These are phyloP conservation scores for Gopherus evgoodei DNA, from an alignment of 2,113 vertebrate species.

Conservation along the genomic window DNA sequence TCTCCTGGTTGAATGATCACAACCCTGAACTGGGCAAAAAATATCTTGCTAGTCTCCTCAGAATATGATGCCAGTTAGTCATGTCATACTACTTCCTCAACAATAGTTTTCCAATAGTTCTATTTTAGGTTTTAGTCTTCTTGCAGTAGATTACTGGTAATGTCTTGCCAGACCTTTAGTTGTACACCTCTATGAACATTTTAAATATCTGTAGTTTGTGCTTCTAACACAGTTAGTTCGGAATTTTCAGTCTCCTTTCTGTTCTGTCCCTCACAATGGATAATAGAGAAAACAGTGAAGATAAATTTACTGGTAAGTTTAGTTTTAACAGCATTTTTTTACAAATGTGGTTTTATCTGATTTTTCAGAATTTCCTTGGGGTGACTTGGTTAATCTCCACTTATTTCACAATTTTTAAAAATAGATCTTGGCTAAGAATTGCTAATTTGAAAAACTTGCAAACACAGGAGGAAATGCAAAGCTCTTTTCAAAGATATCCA, in stretches of 20 bases:
- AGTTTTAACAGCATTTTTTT: not conserved
- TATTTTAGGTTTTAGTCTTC: not conserved
- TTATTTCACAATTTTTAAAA: not conserved
- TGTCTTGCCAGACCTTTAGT: not conserved
- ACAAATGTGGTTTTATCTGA: not conserved
- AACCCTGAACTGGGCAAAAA: not conserved
- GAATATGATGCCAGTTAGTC: not conserved
- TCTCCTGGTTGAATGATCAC: not conserved
- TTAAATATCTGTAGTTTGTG: not conserved
- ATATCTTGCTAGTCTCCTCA: not conserved
- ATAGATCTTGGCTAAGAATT: not conserved
- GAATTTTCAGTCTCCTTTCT: not conserved
- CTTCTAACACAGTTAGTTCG: not conserved
- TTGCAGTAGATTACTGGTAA: not conserved
- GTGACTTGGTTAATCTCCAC: not conserved
- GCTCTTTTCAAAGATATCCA: not conserved
- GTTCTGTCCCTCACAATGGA: not conserved
- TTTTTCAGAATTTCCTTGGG: not conserved
- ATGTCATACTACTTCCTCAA: accelerated
- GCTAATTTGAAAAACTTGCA: not conserved
- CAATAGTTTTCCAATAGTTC: not conserved
- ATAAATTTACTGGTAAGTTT: not conserved
- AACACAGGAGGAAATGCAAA: not conserved
- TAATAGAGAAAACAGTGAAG: not conserved
- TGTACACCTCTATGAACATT: not conserved